phyloP scores from a whole-genome alignment of 2,113 vertebrate species.

The Crotophaga sulcirostris region DNA sequence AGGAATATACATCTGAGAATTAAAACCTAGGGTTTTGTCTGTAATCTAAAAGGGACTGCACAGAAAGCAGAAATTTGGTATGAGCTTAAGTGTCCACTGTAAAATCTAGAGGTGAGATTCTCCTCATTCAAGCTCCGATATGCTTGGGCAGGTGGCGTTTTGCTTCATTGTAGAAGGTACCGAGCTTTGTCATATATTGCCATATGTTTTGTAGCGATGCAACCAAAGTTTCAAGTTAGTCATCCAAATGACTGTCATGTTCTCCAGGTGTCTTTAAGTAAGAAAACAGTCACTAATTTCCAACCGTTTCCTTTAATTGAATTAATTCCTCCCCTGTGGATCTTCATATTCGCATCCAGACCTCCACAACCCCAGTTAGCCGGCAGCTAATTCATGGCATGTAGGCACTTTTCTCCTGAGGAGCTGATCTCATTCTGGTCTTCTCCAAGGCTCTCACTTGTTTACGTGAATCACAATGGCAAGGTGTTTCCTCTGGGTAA shows the following conservation, averaged over 20 bases:
- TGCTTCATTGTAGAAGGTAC: background rate
- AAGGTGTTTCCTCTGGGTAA: background rate
- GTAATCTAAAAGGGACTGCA: background rate
- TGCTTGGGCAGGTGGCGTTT: background rate
- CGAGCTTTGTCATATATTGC: background rate
- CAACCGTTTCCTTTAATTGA: background rate
- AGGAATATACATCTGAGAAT: background rate
- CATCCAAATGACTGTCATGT: background rate
- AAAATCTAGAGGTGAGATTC: background rate
- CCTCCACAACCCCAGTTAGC: background rate
- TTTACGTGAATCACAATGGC: background rate
- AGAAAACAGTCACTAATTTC: background rate
- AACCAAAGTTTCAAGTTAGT: background rate
- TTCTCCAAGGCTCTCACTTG: background rate
- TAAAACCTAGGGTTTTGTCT: background rate
- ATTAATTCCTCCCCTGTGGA: background rate
- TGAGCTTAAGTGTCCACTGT: background rate
- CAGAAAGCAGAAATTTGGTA: background rate
- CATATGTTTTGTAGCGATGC: background rate
- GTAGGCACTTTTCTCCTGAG: background rate
- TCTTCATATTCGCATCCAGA: background rate
- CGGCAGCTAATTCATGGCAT: background rate
- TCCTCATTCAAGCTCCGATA: background rate
- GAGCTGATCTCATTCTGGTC: background rate
- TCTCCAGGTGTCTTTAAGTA: background rate